These are phyloP conservation scores for Sciurus carolinensis DNA, from an alignment of 2,797 vertebrate species.

Conservation along the genomic window DNA sequence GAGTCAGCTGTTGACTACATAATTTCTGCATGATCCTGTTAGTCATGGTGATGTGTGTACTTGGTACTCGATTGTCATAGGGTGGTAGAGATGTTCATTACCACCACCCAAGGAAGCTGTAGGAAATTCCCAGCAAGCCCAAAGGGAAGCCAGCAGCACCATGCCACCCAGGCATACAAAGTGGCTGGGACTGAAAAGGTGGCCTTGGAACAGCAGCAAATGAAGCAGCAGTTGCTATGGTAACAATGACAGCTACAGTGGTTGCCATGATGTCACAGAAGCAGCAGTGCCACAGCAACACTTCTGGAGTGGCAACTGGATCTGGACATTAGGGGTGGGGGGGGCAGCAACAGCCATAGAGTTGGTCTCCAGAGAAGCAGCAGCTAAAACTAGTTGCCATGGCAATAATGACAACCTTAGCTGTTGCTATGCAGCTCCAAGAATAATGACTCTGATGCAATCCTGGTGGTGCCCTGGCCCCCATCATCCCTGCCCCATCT, in stretches of 20 bases:
- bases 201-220: too few relatives aligned
- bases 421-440: too few relatives aligned
- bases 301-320: not conserved
- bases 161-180: too few relatives aligned
- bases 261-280: not conserved
- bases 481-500: not conserved
- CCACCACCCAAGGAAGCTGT: not conserved
- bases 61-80: not conserved
- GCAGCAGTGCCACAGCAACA: not conserved
- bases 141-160: not conserved
- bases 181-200: too few relatives aligned
- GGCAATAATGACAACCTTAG: too few relatives aligned
- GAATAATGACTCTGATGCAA: not conserved
- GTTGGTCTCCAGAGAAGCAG: not conserved
- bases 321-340: too few relatives aligned
- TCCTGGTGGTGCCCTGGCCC: not conserved
- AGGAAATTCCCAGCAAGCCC: not conserved
- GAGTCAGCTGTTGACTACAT: not conserved
- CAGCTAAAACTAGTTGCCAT: too few relatives aligned
- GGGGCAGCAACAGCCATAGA: not conserved
- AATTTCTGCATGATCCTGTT: not conserved
- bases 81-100: not conserved
- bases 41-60: not conserved
- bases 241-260: not conserved
- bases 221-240: not conserved